Evolutionary conservation across 2,797 vertebrate species (phyloP).

Genomic region (Aeoliscus strigatus): DNA sequence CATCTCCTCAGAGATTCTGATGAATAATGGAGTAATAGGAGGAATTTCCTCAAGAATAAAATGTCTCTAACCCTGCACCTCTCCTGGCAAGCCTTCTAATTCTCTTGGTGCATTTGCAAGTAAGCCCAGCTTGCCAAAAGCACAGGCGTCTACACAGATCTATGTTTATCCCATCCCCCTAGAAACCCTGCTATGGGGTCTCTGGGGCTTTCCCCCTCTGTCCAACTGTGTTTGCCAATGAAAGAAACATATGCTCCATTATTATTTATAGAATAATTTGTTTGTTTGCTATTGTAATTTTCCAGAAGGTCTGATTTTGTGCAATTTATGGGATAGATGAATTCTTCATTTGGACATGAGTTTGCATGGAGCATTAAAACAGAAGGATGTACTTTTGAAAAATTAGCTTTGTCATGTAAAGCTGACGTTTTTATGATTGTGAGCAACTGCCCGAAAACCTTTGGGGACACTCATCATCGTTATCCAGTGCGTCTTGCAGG

Average conservation of each 20-base stretch:
- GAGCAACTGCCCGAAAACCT: constrained; percentile 66
- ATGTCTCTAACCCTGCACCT: constrained; percentile 71
- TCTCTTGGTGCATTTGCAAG: constrained; percentile 54
- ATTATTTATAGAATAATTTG: constrained; percentile 76
- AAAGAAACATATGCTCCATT: constrained; percentile 67
- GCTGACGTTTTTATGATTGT: constrained; percentile 70
- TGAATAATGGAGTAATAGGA: constrained; percentile 74
- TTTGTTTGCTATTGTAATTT: constrained; percentile 70
- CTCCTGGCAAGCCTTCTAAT: constrained; percentile 56
- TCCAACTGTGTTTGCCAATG: constrained; percentile 54
- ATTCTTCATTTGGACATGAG: constrained; percentile 47
- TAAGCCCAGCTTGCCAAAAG: constrained; percentile 50
- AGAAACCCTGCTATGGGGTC: constrained; percentile 64
- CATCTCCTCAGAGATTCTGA: constrained; percentile 59
- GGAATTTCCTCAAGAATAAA: constrained; percentile 74
- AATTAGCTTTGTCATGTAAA: constrained; percentile 64
- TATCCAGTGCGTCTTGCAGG: constrained; percentile 50
- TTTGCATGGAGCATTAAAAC: constrained; percentile 30
- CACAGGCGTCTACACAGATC: constrained; percentile 50
- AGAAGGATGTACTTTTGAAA: constrained; percentile 44
- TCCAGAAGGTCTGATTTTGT: constrained; percentile 47
- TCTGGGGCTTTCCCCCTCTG: constrained; percentile 54
- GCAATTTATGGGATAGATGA: constrained; percentile 53
- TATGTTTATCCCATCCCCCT: constrained; percentile 60
- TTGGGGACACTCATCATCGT: constrained; percentile 64